Conservation (phyloP, 2,113 vertebrate species). For the Syngnathoides biaculeatus region DNA sequence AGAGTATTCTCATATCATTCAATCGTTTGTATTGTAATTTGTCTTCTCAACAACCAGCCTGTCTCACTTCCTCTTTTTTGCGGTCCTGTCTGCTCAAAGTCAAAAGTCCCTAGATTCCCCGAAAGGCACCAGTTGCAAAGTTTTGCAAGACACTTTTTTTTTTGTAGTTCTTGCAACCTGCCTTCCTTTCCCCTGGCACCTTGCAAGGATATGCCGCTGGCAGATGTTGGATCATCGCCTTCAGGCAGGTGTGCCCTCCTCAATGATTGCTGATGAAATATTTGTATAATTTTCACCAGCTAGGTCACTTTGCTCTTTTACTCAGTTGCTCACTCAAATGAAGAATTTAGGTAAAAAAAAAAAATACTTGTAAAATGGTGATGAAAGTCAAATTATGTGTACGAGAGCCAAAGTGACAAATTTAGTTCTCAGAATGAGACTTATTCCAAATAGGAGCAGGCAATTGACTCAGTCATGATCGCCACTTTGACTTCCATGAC, state of each 20-base stretch:
- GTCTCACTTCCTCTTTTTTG: slow-evolving; percentile 10
- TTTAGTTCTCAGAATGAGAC: no score
- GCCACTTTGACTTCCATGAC: no score
- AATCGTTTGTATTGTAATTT: neutral
- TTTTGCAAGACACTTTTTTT: slow-evolving; percentile 29
- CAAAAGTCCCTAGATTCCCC: slow-evolving; percentile 16
- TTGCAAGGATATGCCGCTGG: slow-evolving; percentile 42
- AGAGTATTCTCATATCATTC: neutral
- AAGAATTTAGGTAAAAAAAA: neutral
- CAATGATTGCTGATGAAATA: slow-evolving; percentile 58
- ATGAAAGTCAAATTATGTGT: no score
- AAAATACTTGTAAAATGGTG: no score
- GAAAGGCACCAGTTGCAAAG: slow-evolving; percentile 19
- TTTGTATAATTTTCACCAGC: slow-evolving; percentile 32
- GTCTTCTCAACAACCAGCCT: slow-evolving; percentile 9
- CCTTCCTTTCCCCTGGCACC: slow-evolving; percentile 25
- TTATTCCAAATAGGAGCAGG: no score
- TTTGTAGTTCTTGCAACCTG: slow-evolving; percentile 12
- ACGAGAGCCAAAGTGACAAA: no score
- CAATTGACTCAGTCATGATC: no score
- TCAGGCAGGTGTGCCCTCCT: slow-evolving; percentile 54
- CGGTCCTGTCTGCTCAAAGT: slow-evolving; percentile 21
- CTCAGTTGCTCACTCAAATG: neutral
- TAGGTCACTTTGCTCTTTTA: slow-evolving; percentile 43
- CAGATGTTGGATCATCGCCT: slow-evolving; percentile 51